Percentiles rank a stretch among this genome's conserved stretches.
These are phyloP conservation scores for Brachyopa scutellaris DNA, from an alignment of 2,888 invertebrate species.

Conservation along the genomic window DNA sequence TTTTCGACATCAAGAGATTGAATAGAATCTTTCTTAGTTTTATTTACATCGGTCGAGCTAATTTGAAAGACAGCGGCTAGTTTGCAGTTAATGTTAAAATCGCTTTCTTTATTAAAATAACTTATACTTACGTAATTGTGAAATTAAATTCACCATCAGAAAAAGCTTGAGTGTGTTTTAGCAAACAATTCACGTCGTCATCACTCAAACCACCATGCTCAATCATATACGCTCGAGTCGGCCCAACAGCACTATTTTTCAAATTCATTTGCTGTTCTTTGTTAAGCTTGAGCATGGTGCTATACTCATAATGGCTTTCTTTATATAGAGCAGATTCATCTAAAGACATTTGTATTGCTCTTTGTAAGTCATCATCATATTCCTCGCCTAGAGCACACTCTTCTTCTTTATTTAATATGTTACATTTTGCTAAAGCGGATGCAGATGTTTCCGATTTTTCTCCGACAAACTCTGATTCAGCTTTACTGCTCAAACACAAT, in stretches of 20 bases:
- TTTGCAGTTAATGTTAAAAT: no score
- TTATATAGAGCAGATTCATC: constrained; percentile 80
- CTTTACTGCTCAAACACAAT: constrained; percentile 85
- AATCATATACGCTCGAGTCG: constrained; percentile 88
- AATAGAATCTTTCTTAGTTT: no score
- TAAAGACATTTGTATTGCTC: constrained; percentile 85
- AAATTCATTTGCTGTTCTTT: constrained; percentile 78
- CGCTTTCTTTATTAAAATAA: no score
- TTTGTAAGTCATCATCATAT: constrained; percentile 84
- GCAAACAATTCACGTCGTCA: constrained; percentile 85
- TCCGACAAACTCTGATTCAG: constrained; percentile 68
- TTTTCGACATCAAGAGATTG: no score
- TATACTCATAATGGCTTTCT: constrained; percentile 81
- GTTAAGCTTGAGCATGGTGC: no score
- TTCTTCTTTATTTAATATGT: neutral
- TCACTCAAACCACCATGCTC: constrained; percentile 90
- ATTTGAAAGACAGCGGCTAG: no score
- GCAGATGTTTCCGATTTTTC: constrained; percentile 27
- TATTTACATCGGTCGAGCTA: no score
- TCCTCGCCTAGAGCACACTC: constrained; percentile 78
- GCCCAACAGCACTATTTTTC: constrained; percentile 82
- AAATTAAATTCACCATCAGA: constrained; percentile 27
- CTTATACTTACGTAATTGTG: no score
- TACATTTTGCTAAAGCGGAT: neutral
- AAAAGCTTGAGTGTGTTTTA: constrained; percentile 78